A percentile compares a stretch with the other conserved stretches of the same genome.
Evolutionary conservation across 2,797 vertebrate genomes (phyloP).

Genomic region (Hypotaenidia okinawae): DNA sequence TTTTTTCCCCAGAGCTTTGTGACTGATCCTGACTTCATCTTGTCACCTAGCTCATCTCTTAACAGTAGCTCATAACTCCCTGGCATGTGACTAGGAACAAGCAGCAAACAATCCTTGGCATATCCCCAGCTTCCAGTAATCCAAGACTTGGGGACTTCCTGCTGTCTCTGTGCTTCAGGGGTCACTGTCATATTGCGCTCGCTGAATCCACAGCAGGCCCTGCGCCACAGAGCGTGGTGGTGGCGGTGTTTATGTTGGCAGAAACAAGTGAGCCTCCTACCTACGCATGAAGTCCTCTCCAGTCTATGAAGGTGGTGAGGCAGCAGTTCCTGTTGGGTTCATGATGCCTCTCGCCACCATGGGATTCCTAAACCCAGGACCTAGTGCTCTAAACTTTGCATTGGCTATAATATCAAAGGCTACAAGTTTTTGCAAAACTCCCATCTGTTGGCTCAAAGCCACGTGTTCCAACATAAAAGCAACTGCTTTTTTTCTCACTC

Average conservation of each 20-base stretch:
- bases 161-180: not conserved
- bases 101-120: not conserved
- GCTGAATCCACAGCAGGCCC: not conserved
- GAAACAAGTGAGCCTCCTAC: not conserved
- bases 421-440: not conserved
- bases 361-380: not conserved
- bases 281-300: not conserved
- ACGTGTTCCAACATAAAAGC: not conserved
- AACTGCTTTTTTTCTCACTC: not conserved
- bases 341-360: not conserved
- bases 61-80: not conserved
- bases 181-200: not conserved
- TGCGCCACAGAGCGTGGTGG: not conserved
- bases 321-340: not conserved
- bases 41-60: not conserved
- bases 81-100: not conserved
- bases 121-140: not conserved
- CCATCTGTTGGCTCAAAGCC: not conserved
- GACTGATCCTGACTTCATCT: not conserved
- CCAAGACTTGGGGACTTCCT: not conserved
- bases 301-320: not conserved
- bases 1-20: not conserved
- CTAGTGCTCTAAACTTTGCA: not conserved
- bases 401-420: not conserved
- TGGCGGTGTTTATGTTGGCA: not conserved